Evolutionary conservation across 2,888 invertebrate species (phyloP).

Genomic region (Drosophila stalkeri): DNA sequence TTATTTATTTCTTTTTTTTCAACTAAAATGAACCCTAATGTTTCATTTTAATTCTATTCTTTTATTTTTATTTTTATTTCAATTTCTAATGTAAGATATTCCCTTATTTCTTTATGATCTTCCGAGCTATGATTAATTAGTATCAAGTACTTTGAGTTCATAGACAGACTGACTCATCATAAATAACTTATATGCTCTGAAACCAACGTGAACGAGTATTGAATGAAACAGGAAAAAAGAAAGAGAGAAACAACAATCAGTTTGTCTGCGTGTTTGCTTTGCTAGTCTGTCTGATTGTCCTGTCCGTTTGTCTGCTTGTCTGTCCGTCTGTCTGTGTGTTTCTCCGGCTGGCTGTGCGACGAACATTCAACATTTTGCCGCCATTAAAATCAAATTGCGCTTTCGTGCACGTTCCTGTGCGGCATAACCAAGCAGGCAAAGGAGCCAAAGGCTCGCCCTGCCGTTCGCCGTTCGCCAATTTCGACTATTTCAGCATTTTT

Average conservation of each 20-base stretch:
- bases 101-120: too few relatives aligned
- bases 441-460: conserved; percentile 1
- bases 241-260: conserved; percentile 29
- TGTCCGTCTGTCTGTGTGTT: conserved; percentile 35
- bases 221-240: conserved; percentile 5
- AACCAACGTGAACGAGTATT: neutral
- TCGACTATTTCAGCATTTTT: conserved; percentile 73
- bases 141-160: too few relatives aligned
- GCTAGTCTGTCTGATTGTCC: conserved; percentile 20
- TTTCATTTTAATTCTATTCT: too few relatives aligned
- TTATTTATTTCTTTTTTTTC: too few relatives aligned
- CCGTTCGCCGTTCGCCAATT: conserved; percentile 31
- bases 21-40: too few relatives aligned
- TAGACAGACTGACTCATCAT: too few relatives aligned
- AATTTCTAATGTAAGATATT: too few relatives aligned
- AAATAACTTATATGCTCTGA: neutral
- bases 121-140: neutral
- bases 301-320: conserved; percentile 12
- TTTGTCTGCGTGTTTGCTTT: conserved; percentile 45
- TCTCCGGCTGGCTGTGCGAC: conserved; percentile 48
- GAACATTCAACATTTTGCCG: conserved; percentile 76
- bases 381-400: conserved; percentile 81
- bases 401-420: conserved; percentile 63
- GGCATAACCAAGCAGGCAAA: conserved; percentile 15
- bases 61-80: too few relatives aligned